Conservation (phyloP, 1,140 invertebrate genomes). For the Meloidogyne exigua region DNA sequence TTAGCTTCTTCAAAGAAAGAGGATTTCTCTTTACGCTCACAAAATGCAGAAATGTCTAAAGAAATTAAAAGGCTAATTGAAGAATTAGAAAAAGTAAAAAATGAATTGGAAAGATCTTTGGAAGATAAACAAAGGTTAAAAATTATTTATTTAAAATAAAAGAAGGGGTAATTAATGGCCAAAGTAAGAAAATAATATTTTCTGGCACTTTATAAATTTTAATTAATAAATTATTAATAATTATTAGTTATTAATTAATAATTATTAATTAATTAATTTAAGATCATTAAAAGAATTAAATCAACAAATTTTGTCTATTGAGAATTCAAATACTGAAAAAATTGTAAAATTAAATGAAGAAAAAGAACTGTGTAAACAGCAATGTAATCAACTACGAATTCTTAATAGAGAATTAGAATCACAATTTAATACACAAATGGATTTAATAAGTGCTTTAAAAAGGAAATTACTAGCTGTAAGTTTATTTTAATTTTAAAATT, state of each 20-base stretch:
- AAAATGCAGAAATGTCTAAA: constrained; percentile 11
- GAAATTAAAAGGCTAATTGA: constrained; percentile 22
- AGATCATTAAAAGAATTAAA: not conserved
- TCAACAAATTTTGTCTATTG: not conserved
- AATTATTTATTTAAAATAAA: too few species aligned
- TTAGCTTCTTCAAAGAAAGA: constrained; percentile 10
- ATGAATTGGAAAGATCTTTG: constrained; percentile 31
- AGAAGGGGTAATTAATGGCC: too few species aligned
- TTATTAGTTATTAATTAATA: too few species aligned
- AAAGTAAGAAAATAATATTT: too few species aligned
- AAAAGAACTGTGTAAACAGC: not conserved
- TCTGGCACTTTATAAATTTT: too few species aligned
- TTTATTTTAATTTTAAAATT: not conserved
- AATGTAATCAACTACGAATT: constrained; percentile 38
- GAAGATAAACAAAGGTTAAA: constrained; percentile 6
- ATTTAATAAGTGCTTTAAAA: constrained; percentile 55
- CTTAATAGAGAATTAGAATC: constrained; percentile 54
- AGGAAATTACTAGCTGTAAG: constrained; percentile 45
- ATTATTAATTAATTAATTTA: not conserved
- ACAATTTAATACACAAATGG: constrained; percentile 58
- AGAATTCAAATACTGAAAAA: not conserved
- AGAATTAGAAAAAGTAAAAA: constrained; percentile 23
- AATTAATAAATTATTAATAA: too few species aligned
- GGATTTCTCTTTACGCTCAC: not conserved
- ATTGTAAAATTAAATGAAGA: constrained; percentile 13